A percentile compares a stretch with the other conserved stretches of the same genome.
Evolutionary conservation across 1,140 invertebrate species (phyloP).

Genomic region (Trachymyrmex septentrionalis): DNA sequence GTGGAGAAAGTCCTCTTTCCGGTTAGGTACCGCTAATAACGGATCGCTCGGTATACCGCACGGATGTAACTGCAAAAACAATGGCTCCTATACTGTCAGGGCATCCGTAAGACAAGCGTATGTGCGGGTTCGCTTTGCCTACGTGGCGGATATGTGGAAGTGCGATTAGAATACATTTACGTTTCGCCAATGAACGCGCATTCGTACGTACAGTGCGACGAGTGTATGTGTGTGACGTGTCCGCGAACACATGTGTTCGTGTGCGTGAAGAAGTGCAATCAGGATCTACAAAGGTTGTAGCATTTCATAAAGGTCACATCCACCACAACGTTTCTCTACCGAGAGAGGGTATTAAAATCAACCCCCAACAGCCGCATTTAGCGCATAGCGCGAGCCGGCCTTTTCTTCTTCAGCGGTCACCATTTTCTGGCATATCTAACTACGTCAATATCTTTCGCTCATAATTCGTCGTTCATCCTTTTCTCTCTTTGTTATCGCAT

Average conservation of each 20-base stretch:
- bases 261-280: conserved; percentile 74
- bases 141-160: conserved; percentile 48
- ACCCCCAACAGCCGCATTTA: conserved; percentile 56
- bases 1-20: background rate
- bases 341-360: conserved; percentile 80
- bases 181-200: background rate
- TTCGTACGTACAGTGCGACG: background rate
- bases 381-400: conserved; percentile 14
- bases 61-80: conserved; percentile 57
- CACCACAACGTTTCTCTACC: conserved; percentile 65
- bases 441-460: conserved; percentile 38
- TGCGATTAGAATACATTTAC: conserved; percentile 38
- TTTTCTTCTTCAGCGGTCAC: conserved; percentile 47
- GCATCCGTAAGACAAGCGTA: conserved; percentile 57
- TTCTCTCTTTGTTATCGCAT: conserved; percentile 2
- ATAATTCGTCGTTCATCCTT: background rate
- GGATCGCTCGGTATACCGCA: background rate
- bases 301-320: conserved; percentile 83
- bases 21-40: conserved; percentile 1
- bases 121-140: conserved; percentile 29
- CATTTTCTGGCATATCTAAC: conserved; percentile 24
- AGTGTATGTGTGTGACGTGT: background rate
- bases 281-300: conserved; percentile 81
- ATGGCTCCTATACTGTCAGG: conserved; percentile 47
- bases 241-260: background rate